phyloP scores from a whole-genome alignment of 2,888 invertebrate species.

The Drosophila antonietae region DNA sequence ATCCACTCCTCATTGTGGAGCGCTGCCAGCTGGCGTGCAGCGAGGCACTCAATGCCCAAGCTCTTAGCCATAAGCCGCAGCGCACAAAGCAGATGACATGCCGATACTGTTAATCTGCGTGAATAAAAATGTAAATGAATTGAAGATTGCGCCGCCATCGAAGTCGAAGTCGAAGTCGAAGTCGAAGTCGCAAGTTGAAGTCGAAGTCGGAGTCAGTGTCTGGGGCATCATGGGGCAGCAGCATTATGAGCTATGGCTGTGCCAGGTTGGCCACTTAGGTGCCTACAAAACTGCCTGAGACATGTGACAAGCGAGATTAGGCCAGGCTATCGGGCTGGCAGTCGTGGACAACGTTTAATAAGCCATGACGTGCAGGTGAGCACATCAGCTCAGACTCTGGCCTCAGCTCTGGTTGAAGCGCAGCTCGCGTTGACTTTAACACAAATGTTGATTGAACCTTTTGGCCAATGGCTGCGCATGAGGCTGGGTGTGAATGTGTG shows the following conservation, averaged over 20 bases:
- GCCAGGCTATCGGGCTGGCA: slow-evolving; percentile 35
- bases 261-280: slow-evolving; percentile 50
- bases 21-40: slow-evolving; percentile 49
- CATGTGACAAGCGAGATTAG: slow-evolving; percentile 73
- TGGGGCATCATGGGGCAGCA: slow-evolving; percentile 44
- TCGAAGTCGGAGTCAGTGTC: slow-evolving; percentile 29
- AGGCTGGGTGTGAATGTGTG: slow-evolving; percentile 16
- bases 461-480: slow-evolving; percentile 38
- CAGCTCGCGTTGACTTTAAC: slow-evolving; percentile 29
- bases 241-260: slow-evolving; percentile 72
- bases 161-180: slow-evolving; percentile 9
- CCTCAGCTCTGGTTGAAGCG: slow-evolving; percentile 30
- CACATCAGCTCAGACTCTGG: slow-evolving; percentile 9
- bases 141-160: slow-evolving; percentile 75
- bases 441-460: slow-evolving; percentile 57
- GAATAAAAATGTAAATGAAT: slow-evolving; percentile 83
- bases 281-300: slow-evolving; percentile 57
- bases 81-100: slow-evolving; percentile 79
- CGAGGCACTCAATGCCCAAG: slow-evolving; percentile 59
- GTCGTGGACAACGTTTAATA: slow-evolving; percentile 65
- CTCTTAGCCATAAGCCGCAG: slow-evolving; percentile 74
- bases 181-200: slow-evolving; percentile 1
- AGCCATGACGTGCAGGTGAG: slow-evolving; percentile 67
- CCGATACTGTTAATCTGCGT: slow-evolving; percentile 82
- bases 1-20: slow-evolving; percentile 22